phyloP scores from a whole-genome alignment of 2,888 invertebrate species.

The Athrips mouffetella region DNA sequence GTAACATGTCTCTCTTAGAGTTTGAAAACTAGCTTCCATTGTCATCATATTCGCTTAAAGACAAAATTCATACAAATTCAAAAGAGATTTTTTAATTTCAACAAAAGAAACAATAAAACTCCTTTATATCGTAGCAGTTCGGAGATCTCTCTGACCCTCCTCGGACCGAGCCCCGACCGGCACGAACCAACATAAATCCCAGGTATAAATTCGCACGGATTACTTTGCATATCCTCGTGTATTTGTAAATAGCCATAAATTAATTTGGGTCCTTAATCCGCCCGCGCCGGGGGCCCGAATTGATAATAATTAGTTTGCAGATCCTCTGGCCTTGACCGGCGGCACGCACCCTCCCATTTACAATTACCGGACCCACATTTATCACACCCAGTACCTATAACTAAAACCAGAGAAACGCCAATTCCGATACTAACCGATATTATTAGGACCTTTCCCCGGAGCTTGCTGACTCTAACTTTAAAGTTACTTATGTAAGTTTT shows the following conservation, averaged over 20 bases:
- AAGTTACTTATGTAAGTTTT: no score
- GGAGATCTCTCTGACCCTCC: no score
- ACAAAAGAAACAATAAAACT: no score
- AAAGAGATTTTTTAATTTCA: no score
- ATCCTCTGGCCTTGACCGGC: conserved; percentile 25
- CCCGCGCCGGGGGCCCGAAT: conserved; percentile 17
- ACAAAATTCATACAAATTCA: no score
- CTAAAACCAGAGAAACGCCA: background rate
- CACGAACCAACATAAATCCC: conserved; percentile 1
- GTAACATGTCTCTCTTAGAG: no score
- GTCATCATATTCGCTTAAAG: no score
- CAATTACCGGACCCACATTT: conserved; percentile 6
- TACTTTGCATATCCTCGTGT: conserved; percentile 16
- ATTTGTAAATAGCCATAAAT: conserved; percentile 32
- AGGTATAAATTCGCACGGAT: conserved; percentile 15
- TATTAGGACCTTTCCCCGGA: no score
- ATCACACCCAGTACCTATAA: conserved; percentile 8
- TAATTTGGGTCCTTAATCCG: conserved; percentile 28
- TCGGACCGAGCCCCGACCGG: no score
- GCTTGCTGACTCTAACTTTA: no score
- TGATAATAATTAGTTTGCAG: conserved; percentile 38
- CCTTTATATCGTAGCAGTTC: no score
- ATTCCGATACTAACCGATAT: background rate
- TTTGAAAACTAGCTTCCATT: no score
- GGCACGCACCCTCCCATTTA: conserved; percentile 2